Conservation (phyloP, 2,113 vertebrate genomes). For the Tinamus guttatus region DNA sequence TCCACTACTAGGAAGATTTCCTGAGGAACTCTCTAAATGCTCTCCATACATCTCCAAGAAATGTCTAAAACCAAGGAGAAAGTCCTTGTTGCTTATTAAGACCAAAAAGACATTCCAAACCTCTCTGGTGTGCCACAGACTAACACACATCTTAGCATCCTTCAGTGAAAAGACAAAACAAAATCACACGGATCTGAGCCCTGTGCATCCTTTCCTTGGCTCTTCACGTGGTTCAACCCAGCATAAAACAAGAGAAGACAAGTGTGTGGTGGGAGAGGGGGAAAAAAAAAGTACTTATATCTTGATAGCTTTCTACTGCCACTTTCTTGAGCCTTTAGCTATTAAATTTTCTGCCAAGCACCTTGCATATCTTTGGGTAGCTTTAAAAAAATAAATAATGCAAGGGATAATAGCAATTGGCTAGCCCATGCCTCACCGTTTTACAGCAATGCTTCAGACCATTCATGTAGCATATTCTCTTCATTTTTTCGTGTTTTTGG, state of each 20-base stretch:
- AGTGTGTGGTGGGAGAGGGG: neutral
- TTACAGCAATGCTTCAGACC: neutral
- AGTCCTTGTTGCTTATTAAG: slow-evolving; percentile 34
- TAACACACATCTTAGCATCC: slow-evolving; percentile 39
- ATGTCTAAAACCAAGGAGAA: slow-evolving; percentile 17
- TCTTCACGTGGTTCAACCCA: slow-evolving; percentile 6
- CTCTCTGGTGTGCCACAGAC: neutral
- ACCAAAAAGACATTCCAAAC: slow-evolving; percentile 51
- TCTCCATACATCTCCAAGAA: slow-evolving; percentile 67
- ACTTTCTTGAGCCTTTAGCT: slow-evolving; percentile 26
- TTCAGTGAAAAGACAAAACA: slow-evolving; percentile 4
- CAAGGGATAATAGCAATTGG: neutral
- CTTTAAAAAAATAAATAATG: neutral
- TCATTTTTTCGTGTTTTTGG: neutral
- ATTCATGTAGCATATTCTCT: neutral
- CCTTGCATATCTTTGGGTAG: neutral
- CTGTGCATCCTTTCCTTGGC: neutral
- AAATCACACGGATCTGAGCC: slow-evolving; percentile 29
- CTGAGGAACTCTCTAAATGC: slow-evolving; percentile 72
- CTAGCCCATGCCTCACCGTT: neutral
- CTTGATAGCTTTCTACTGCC: slow-evolving; percentile 45
- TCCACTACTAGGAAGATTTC: slow-evolving; percentile 73
- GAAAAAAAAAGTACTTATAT: neutral
- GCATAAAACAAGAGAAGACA: slow-evolving; percentile 33
- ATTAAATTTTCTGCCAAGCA: slow-evolving; percentile 11